Evolutionary conservation across 2,797 vertebrate species (phyloP).

Genomic region (Parambassis ranga): DNA sequence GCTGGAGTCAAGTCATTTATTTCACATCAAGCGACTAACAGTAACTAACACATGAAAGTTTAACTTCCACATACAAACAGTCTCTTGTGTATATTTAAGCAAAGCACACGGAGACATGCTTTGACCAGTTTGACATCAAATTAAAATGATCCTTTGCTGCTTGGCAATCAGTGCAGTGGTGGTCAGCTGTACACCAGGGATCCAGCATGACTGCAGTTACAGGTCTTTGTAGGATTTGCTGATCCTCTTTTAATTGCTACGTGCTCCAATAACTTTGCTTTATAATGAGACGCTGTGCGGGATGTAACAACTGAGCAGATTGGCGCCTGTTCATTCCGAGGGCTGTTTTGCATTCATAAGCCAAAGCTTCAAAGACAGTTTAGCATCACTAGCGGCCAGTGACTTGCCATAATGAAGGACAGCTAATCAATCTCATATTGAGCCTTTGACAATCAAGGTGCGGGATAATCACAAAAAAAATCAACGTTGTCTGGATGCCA

Average conservation of each 20-base stretch:
- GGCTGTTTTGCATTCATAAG: constrained; percentile 48
- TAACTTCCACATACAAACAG: constrained; percentile 3
- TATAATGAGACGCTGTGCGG: constrained; percentile 36
- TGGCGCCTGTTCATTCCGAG: constrained; percentile 16
- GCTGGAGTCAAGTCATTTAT: neutral
- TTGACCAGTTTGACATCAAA: constrained; percentile 29
- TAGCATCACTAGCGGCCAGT: constrained; percentile 41
- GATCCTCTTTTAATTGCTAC: constrained; percentile 57
- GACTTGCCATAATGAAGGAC: constrained; percentile 59
- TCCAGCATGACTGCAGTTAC: constrained; percentile 15
- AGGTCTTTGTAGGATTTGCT: constrained; percentile 42
- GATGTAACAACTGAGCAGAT: constrained; percentile 32
- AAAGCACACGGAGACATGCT: constrained; percentile 18
- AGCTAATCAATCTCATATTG: constrained; percentile 68
- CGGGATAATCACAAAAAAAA: constrained; percentile 60
- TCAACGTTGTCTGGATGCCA: constrained; percentile 45
- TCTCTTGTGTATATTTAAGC: neutral
- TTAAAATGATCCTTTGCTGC: constrained; percentile 14
- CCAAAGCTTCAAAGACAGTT: constrained; percentile 42
- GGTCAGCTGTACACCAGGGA: constrained; percentile 38
- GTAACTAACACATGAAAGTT: neutral
- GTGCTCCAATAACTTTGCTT: constrained; percentile 42
- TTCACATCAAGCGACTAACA: constrained; percentile 1
- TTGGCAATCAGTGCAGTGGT: constrained; percentile 16
- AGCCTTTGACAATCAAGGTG: constrained; percentile 64